A percentile compares a stretch with the other conserved stretches of the same genome.
phyloP scores from a whole-genome alignment of 2,113 vertebrate genomes.

The Brachyistius frenatus region DNA sequence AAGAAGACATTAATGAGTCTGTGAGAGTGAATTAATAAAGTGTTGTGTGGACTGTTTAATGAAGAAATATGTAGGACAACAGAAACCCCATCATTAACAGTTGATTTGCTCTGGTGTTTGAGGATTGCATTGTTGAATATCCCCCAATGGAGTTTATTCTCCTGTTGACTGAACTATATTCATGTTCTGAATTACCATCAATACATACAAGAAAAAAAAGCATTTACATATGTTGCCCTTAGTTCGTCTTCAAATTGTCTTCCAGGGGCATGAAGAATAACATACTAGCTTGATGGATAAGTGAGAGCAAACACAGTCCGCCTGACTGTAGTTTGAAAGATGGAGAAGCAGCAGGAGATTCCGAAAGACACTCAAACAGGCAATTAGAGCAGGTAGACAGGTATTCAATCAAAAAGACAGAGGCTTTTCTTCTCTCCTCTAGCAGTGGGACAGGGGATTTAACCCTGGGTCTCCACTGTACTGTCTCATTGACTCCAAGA shows the following conservation, averaged over 20 bases:
- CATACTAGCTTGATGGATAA: not conserved
- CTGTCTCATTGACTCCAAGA: conserved; percentile 56
- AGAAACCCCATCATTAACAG: conserved; percentile 38
- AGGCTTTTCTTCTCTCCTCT: conserved; percentile 15
- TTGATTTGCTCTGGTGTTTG: conserved; percentile 40
- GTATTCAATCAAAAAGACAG: conserved; percentile 46
- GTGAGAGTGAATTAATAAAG: conserved; percentile 64
- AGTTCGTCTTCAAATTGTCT: not conserved
- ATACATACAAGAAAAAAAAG: conserved; percentile 2
- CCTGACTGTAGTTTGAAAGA: conserved; percentile 15
- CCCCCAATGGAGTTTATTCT: conserved; percentile 23
- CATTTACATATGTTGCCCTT: not conserved
- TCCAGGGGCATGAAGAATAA: not conserved
- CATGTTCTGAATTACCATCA: conserved; percentile 31
- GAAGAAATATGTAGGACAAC: conserved; percentile 66
- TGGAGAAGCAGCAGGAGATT: conserved; percentile 23
- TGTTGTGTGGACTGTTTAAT: conserved; percentile 62
- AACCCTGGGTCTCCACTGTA: conserved; percentile 24
- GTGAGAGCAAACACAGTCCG: conserved; percentile 7
- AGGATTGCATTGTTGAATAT: conserved; percentile 34
- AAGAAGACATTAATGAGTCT: conserved; percentile 70
- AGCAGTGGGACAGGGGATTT: conserved; percentile 31
- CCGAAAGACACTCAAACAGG: conserved; percentile 22
- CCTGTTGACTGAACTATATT: conserved; percentile 17
- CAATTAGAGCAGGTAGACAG: conserved; percentile 47